phyloP scores from a whole-genome alignment of 2,797 vertebrate genomes.

The Typhlichthys subterraneus region DNA sequence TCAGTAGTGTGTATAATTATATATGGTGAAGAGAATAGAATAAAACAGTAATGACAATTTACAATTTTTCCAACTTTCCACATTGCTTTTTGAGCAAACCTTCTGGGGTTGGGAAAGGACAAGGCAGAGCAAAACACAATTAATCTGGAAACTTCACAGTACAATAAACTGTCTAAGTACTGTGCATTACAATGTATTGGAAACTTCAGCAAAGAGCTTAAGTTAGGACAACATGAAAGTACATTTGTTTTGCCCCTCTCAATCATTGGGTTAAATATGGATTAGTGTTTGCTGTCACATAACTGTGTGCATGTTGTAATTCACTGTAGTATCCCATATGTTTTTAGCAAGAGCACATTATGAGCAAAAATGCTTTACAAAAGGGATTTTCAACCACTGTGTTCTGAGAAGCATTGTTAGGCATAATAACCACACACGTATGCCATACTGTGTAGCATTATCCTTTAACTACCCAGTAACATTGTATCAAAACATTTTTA shows the following conservation, averaged over 20 bases:
- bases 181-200: conserved; percentile 6
- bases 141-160: conserved; percentile 5
- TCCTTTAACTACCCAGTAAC: too few species aligned
- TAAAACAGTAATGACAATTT: too few species aligned
- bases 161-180: too few species aligned
- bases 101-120: conserved; percentile 20
- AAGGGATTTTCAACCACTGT: background rate
- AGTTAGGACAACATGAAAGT: background rate
- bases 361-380: conserved; percentile 1
- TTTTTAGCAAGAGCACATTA: conserved; percentile 14
- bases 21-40: too few species aligned
- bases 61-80: too few species aligned
- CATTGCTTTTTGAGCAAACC: conserved; percentile 11
- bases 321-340: conserved; percentile 1
- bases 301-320: background rate
- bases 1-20: too few species aligned
- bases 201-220: conserved; percentile 25
- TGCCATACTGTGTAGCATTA: too few species aligned
- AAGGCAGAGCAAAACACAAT: conserved; percentile 24
- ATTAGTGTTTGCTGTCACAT: background rate
- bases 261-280: too few species aligned
- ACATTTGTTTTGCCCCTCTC: background rate
- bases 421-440: too few species aligned
- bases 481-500: too few species aligned
- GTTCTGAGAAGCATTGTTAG: background rate